A percentile compares a stretch with the other conserved stretches of the same genome.
phyloP scores from a whole-genome alignment of 2,888 invertebrate species.

The Drosophila peninsularis region DNA sequence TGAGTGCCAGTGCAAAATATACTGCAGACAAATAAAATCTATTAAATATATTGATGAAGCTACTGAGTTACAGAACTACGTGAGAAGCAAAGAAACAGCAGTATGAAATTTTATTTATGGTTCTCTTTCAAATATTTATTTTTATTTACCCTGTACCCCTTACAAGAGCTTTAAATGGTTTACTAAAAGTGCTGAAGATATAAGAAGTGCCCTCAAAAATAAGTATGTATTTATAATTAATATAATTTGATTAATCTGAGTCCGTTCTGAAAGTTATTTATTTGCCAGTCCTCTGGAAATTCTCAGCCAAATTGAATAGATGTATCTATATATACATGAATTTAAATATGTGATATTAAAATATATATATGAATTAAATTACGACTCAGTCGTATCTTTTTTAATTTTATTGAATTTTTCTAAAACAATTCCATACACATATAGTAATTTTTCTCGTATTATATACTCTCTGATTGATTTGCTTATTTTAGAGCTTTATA shows the following conservation, averaged over 20 bases:
- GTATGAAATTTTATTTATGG: not conserved
- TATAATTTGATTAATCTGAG: constrained; percentile 2
- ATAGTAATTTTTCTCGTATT: too few species aligned
- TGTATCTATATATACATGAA: too few species aligned
- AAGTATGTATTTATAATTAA: constrained; percentile 11
- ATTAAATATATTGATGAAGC: not conserved
- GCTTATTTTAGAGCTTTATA: not conserved
- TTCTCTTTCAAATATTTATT: not conserved
- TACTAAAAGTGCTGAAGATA: not conserved
- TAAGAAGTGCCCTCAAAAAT: not conserved
- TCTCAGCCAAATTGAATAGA: too few species aligned
- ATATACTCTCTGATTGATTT: not conserved
- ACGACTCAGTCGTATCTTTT: too few species aligned
- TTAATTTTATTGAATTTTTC: too few species aligned
- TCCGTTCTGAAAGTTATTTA: not conserved
- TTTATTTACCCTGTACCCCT: constrained; percentile 11
- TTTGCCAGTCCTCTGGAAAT: too few species aligned
- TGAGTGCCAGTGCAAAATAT: constrained; percentile 7
- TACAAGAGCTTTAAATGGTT: constrained; percentile 1
- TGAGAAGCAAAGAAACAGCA: not conserved
- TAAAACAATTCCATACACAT: too few species aligned
- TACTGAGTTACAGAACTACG: too few species aligned
- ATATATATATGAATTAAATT: not conserved
- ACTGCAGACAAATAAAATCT: not conserved
- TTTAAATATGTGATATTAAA: not conserved